Evolutionary conservation across 1,140 invertebrate genomes (phyloP).

Genomic region (Sipha flava): DNA sequence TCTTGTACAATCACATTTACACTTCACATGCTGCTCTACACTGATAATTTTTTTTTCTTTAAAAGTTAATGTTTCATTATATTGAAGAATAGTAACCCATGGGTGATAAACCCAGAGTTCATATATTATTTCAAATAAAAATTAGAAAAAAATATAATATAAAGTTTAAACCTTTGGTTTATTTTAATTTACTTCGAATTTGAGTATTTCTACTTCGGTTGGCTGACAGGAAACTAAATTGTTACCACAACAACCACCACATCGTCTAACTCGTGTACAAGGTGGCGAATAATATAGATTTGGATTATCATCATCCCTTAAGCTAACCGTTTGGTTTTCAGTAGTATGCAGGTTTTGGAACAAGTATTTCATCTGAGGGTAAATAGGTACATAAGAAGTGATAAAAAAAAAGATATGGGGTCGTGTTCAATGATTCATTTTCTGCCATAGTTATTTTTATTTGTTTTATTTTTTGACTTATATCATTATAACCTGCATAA

Average conservation of each 20-base stretch:
- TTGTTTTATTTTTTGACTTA: too few species aligned
- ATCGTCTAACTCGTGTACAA: slow-evolving; percentile 59
- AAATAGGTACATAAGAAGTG: neutral
- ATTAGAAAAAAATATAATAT: neutral
- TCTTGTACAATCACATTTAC: slow-evolving; percentile 51
- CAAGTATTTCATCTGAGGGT: neutral
- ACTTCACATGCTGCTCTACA: slow-evolving; percentile 54
- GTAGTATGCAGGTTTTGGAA: slow-evolving; percentile 50
- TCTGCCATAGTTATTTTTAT: neutral
- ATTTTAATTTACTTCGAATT: slow-evolving; percentile 40
- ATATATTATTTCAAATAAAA: neutral
- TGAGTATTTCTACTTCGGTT: slow-evolving; percentile 43
- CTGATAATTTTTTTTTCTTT: slow-evolving; percentile 45
- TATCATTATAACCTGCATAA: too few species aligned
- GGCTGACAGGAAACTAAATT: slow-evolving; percentile 55
- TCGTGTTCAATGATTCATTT: neutral
- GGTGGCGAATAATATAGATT: slow-evolving; percentile 52
- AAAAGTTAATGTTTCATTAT: slow-evolving; percentile 22
- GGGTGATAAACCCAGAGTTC: neutral
- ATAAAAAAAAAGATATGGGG: neutral
- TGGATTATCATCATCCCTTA: slow-evolving; percentile 47
- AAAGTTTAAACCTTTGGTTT: neutral
- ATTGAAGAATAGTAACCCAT: slow-evolving; percentile 34
- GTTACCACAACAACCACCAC: slow-evolving; percentile 60
- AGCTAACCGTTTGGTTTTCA: slow-evolving; percentile 49